Evolutionary conservation across 2,888 invertebrate genomes (phyloP).

Genomic region (Xylota segnis): DNA sequence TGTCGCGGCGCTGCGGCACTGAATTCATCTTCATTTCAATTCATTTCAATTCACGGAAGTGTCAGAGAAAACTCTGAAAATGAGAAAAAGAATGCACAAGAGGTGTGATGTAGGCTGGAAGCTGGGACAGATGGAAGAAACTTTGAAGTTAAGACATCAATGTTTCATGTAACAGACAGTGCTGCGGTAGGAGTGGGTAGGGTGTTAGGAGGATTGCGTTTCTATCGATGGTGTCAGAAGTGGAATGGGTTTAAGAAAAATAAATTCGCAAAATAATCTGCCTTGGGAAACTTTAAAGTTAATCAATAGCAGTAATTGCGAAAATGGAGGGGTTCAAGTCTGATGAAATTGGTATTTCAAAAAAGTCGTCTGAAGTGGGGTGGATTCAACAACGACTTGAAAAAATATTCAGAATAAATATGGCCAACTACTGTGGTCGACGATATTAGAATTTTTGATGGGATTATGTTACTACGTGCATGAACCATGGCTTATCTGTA

Average conservation of each 20-base stretch:
- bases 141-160: conserved; percentile 55
- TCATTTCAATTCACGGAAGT: conserved; percentile 65
- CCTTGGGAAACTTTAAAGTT: neutral
- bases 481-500: too few species aligned
- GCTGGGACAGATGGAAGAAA: conserved; percentile 34
- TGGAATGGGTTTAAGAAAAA: neutral
- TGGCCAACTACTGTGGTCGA: too few species aligned
- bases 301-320: too few species aligned
- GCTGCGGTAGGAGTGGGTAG: neutral
- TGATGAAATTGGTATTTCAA: too few species aligned
- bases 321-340: too few species aligned
- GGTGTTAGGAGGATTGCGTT: neutral
- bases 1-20: conserved; percentile 44
- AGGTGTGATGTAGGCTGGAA: conserved; percentile 56
- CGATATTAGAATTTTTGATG: too few species aligned
- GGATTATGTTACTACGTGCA: too few species aligned
- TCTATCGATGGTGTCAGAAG: neutral
- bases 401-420: too few species aligned
- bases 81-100: conserved; percentile 10
- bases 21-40: conserved; percentile 65
- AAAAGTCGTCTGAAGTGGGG: too few species aligned
- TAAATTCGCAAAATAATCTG: neutral
- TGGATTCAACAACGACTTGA: too few species aligned
- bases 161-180: conserved; percentile 46
- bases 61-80: conserved; percentile 49